Base-by-base conservation (phyloP, 2,797 vertebrate species). In the Aythya fuligula region DNA sequence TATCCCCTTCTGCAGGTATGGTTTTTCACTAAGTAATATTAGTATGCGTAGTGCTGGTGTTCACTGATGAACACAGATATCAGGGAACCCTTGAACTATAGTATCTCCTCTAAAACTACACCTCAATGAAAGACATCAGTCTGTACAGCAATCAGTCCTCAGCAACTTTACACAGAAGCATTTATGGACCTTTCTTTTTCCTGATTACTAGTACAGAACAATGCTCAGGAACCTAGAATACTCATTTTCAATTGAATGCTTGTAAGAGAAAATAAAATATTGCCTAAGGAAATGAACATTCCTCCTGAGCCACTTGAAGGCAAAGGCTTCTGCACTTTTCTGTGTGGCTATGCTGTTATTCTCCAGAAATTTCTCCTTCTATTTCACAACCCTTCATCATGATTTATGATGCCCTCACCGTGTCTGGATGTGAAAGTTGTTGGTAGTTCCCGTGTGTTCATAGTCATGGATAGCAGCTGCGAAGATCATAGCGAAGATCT, bases 371-470 rank as follows among this genome's bases (percentile, higher is more conserved):
- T 83, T 62, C 24, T 24, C 8, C 24, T 36, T 73, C 34, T 25
- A 45, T 8, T 80, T 84, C 67, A 54, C 17, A n/a, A 16, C 36
- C 41, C 30, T 66, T 92, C 56, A 51, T 72, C 58, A 74, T 32
- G 12, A 78, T 64, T 78, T 64, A 72, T 34, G 38, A 61, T 9
- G 20, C 19, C 30, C 98, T 98, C 95, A 99, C 98, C 98, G 98
- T 91, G 99, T 99, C 96, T 99, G 99, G 95, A 99, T 99, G 95
- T 99, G 99, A 96, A 99, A 99, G 97, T 99, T 99, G 97, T 99
- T 99, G 76, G 99, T 99, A 73, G 99, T 99, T 79, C 99, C 99
- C 5, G 99, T 99, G 77, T 99, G 99, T 89, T 99, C 99, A 47
- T 98, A 99, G 97, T 99, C 99, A 36, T 99, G 99, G 97, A 99